Percentiles rank a stretch among this genome's conserved stretches.
phyloP scores from a whole-genome alignment of 2,113 vertebrate species.

The Natator depressus region DNA sequence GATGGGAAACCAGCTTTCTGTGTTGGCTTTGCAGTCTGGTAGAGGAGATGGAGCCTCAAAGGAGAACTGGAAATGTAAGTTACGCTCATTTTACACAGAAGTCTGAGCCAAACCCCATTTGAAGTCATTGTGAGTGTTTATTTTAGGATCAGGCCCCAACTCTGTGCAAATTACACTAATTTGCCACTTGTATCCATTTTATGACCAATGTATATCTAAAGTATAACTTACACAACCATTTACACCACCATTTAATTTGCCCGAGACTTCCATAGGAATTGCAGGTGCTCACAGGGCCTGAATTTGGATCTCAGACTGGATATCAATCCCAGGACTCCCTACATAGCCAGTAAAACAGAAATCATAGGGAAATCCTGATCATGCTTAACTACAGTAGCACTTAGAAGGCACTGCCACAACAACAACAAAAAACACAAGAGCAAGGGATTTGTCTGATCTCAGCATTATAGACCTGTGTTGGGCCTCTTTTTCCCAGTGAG shows the following conservation, averaged over 20 bases:
- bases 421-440: background rate
- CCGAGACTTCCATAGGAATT: conserved; percentile 39
- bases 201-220: background rate
- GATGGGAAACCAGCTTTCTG: background rate
- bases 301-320: conserved; percentile 21
- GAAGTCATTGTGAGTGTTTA: conserved; percentile 24
- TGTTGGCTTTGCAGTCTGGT: background rate
- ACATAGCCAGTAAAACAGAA: background rate
- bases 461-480: too few species aligned
- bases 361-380: background rate
- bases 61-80: background rate
- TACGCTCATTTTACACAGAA: background rate
- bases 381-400: background rate
- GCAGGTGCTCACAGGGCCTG: accelerated
- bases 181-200: background rate
- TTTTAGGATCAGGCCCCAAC: background rate
- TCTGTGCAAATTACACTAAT: conserved; percentile 49
- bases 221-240: conserved; percentile 15
- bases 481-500: background rate
- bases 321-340: conserved; percentile 23
- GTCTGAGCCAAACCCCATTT: conserved; percentile 42
- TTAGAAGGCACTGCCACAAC: background rate
- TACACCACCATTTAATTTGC: conserved; percentile 21
- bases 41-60: background rate
- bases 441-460: too few species aligned